These are phyloP conservation scores for Serilophus lunatus DNA, from an alignment of 2,113 vertebrate species.

Conservation along the genomic window DNA sequence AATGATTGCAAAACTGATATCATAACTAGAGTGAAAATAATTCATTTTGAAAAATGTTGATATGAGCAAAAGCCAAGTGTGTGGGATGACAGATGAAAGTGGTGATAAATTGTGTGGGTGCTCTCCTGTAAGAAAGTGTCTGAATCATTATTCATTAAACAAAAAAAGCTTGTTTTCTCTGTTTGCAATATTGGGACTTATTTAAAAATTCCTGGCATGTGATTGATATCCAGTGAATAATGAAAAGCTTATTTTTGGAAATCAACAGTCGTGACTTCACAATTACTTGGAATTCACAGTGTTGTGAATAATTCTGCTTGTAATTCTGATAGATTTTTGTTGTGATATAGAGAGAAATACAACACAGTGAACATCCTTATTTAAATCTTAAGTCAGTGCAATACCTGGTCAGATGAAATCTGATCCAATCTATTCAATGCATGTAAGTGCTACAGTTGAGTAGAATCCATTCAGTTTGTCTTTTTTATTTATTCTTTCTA, in stretches of 20 bases:
- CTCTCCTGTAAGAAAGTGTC: constrained; percentile 41
- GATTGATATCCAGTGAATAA: constrained; percentile 32
- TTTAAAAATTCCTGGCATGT: constrained; percentile 43
- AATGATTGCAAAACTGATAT: constrained; percentile 37
- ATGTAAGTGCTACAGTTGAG: background rate
- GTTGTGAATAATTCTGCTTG: constrained; percentile 10
- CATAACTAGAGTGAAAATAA: constrained; percentile 51
- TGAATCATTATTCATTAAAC: constrained; percentile 52
- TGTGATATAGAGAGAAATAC: background rate
- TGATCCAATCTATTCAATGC: background rate
- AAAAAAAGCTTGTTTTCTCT: constrained; percentile 25
- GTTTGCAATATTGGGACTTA: constrained; percentile 33
- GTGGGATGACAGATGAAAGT: constrained; percentile 62
- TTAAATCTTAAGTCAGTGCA: background rate
- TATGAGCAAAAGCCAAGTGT: constrained; percentile 52
- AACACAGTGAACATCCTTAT: background rate
- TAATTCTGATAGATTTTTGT: background rate
- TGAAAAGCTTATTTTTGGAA: constrained; percentile 45
- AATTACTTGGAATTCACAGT: background rate
- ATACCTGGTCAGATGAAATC: background rate
- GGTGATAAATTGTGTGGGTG: constrained; percentile 66
- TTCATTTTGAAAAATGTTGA: constrained; percentile 52
- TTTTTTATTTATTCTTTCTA: background rate
- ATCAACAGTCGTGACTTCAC: constrained; percentile 41
- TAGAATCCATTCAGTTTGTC: background rate